phyloP scores from a whole-genome alignment of 1,140 invertebrate genomes.

The Thaumatotibia leucotreta region DNA sequence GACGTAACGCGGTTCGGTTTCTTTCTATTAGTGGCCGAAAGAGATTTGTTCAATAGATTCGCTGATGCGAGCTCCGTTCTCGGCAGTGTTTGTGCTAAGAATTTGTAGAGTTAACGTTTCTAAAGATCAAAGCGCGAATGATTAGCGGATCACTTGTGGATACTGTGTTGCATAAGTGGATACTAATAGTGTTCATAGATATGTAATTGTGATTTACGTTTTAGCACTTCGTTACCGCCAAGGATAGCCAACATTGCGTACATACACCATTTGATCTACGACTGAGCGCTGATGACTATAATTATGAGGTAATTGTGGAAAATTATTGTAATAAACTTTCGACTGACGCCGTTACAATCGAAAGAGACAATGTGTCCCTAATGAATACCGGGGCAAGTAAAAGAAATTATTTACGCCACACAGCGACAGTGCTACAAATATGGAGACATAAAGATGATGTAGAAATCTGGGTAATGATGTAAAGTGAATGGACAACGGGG shows the following conservation, averaged over 20 bases:
- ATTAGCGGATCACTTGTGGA: conserved; percentile 58
- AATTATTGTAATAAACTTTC: conserved; percentile 57
- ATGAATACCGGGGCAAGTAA: conserved; percentile 52
- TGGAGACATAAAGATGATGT: conserved; percentile 51
- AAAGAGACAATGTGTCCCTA: conserved; percentile 60
- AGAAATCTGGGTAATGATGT: conserved; percentile 55
- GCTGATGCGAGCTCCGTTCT: conserved; percentile 42
- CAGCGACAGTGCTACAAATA: conserved; percentile 44
- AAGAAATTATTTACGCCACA: conserved; percentile 71
- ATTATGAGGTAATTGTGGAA: conserved; percentile 34
- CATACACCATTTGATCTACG: conserved; percentile 4
- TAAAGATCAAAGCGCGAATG: conserved; percentile 60
- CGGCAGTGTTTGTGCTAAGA: conserved; percentile 52
- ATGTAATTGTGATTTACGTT: conserved; percentile 52
- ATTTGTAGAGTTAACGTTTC: conserved; percentile 63
- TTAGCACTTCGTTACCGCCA: conserved; percentile 49
- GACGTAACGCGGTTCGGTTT: conserved; percentile 61
- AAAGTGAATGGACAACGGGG: conserved; percentile 64
- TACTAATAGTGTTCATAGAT: conserved; percentile 48
- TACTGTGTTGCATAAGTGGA: conserved; percentile 55
- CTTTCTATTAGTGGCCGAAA: conserved; percentile 62
- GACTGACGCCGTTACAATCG: conserved; percentile 60
- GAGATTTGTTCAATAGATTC: conserved; percentile 68
- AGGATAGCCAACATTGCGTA: conserved; percentile 20
- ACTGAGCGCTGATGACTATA: background rate